A percentile compares a stretch with the other conserved stretches of the same genome.
Conservation (phyloP, 2,888 invertebrate species). For the Microplitis manilae region DNA sequence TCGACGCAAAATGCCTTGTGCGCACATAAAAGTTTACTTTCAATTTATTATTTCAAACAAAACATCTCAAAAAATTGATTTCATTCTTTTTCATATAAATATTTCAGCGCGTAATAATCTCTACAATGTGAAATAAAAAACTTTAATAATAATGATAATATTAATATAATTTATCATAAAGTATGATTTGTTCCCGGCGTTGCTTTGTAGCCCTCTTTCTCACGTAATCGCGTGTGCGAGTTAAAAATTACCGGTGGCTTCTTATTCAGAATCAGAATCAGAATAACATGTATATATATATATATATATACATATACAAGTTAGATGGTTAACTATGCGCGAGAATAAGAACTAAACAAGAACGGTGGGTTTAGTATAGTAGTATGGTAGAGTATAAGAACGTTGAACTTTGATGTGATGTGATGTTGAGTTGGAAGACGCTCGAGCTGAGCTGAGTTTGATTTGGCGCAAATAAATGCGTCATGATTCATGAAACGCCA, state of each 20-base stretch:
- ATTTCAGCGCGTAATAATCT: background rate
- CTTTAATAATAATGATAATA: background rate
- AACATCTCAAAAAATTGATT: background rate
- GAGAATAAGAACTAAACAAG: background rate
- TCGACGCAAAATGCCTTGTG: background rate
- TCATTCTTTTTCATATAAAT: background rate
- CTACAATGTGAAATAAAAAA: background rate
- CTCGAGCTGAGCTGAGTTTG: background rate
- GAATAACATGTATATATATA: background rate
- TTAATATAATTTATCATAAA: background rate
- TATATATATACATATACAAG: background rate
- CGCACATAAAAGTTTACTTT: background rate
- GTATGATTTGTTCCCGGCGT: background rate
- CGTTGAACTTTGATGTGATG: background rate
- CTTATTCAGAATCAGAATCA: background rate
- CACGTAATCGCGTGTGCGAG: background rate
- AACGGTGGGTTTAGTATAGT: background rate
- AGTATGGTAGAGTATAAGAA: background rate
- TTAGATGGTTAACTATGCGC: background rate
- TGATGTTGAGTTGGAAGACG: background rate
- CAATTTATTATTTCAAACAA: background rate
- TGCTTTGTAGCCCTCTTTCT: slow-evolving; percentile 1
- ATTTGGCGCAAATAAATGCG: slow-evolving; percentile 1
- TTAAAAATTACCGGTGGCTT: background rate
- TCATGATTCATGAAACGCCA: slow-evolving; percentile 1